phyloP scores from a whole-genome alignment of 2,113 vertebrate species.

The Pimephales promelas region DNA sequence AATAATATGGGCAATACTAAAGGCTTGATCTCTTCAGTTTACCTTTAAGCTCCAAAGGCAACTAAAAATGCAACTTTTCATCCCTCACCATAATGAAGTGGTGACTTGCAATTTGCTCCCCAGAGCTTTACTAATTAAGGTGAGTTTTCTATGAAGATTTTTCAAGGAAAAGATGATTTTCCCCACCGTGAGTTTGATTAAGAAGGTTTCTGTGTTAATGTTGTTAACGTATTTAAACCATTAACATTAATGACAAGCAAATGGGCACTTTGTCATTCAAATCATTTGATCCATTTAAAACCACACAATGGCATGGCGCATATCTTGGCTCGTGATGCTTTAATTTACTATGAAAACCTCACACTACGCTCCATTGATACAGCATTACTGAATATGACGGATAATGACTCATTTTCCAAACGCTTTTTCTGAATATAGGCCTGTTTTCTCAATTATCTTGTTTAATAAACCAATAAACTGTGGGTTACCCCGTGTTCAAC shows the following conservation, averaged over 20 bases:
- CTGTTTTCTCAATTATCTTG: conserved; percentile 53
- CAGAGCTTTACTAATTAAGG: background rate
- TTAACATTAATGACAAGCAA: conserved; percentile 9
- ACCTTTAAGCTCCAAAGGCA: background rate
- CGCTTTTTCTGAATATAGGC: conserved; percentile 54
- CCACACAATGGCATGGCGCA: background rate
- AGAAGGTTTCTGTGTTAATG: background rate
- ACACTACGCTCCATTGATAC: conserved; percentile 13
- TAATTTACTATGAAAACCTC: conserved; percentile 28
- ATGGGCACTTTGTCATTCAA: conserved; percentile 11
- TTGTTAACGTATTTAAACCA: background rate
- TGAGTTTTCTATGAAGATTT: conserved; percentile 12
- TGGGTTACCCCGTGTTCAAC: background rate
- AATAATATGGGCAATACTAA: background rate
- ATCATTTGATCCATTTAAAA: background rate
- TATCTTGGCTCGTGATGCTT: background rate
- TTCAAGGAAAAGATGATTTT: background rate
- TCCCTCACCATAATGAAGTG: background rate
- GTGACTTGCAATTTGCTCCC: background rate
- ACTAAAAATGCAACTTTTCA: background rate
- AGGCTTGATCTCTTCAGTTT: background rate
- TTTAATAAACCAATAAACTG: conserved; percentile 33
- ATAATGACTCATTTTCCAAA: conserved; percentile 30
- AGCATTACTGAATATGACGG: background rate
- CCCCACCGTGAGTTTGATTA: background rate